These are phyloP conservation scores for Rhopalosiphum maidis DNA, from an alignment of 1,140 invertebrate genomes.

Conservation along the genomic window DNA sequence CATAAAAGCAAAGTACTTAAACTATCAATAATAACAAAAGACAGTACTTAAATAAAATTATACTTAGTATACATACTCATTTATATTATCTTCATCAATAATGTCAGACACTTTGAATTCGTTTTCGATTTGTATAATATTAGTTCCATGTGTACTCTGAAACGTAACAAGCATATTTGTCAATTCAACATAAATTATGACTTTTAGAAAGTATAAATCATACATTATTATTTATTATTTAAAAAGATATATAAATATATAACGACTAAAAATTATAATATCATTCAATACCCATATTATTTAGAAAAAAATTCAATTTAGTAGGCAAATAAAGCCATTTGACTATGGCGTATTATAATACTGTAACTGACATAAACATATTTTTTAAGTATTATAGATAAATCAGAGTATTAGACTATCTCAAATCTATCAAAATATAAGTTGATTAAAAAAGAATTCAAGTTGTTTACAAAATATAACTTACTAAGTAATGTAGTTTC, in stretches of 20 bases:
- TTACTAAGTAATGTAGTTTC: neutral
- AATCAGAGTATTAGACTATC: neutral
- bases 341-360: neutral
- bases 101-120: constrained; percentile 15
- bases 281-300: neutral
- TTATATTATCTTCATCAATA: constrained; percentile 16
- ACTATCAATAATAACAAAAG: neutral
- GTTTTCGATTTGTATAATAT: constrained; percentile 36
- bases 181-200: neutral
- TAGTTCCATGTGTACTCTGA: neutral
- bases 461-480: neutral
- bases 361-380: neutral
- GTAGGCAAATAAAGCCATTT: neutral
- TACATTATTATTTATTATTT: neutral
- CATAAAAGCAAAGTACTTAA: neutral
- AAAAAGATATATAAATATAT: neutral
- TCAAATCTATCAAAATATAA: neutral
- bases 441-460: neutral
- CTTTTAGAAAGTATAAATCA: neutral
- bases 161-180: constrained; percentile 15
- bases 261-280: neutral
- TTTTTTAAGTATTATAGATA: neutral
- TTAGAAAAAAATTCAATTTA: constrained; percentile 9
- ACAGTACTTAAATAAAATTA: neutral
- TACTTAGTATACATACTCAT: constrained; percentile 40